Evolutionary conservation across 2,797 vertebrate genomes (phyloP), one percentile per base, ranked within the genome.

Genomic region (Enteromius treurensis): DNA sequence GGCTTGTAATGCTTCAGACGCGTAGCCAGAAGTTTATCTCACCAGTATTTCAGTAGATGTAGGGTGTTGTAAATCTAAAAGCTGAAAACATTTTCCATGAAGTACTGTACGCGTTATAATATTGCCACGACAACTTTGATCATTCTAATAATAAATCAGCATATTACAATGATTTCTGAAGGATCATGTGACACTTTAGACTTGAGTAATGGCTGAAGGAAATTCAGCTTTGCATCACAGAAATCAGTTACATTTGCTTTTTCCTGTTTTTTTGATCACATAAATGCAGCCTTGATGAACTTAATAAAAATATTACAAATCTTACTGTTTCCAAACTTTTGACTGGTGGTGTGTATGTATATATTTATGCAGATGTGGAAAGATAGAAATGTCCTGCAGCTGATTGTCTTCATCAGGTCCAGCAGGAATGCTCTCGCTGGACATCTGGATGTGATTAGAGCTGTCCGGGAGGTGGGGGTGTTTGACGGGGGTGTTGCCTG

Each of bases 371-470:
- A 5, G n/a, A n/a, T 58, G 1, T 58, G 53, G 21, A 58, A 23
- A 4, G 26, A 8, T 32, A 17, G 26, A 62, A 15, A 62, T 29
- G 60, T 32, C 13, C 5, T 62, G 13, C 23, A 29, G 58, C 5
- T 13, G 23, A 23, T 60, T 1, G 23, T 60, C 58, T 60, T 60
- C 23, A 62, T 62, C 70, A 6, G 45, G 58, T 47, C 67, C 69
- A 58, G 40, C 69, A 58, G 40, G 70, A 14, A 19, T 19, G 69
- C 74, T 4, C 32, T 51, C 40, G 49, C 53, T 76, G 49, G 34
- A 32, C 90, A 90, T 89, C 89, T 91, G 90, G 86, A 84, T 77
- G 47, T 79, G 83, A 88, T 91, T 88, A 89, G 34, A 9, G 55
- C 80, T 83, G 80, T 32, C 47, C 73, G 47, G 86, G 79, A 83